Base-by-base conservation (phyloP, 1,140 invertebrate species). In the Pogonus chalceus region DNA sequence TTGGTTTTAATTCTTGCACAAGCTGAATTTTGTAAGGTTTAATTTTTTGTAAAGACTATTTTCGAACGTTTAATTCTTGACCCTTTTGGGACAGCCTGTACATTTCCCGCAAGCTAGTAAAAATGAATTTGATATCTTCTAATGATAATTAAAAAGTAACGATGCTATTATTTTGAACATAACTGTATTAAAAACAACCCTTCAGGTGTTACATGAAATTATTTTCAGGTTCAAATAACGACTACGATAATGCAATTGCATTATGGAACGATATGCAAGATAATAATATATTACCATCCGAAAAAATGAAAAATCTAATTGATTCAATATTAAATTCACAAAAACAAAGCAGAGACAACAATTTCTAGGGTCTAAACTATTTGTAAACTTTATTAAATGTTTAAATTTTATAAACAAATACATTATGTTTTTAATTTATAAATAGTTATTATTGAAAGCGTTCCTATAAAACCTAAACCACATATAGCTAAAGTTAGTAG, bases 251-350 rank as follows among this genome's bases (percentile, higher is more conserved):
- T 14, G 74, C 72, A 1, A 18, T 74, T 2, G 55, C 64, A 0
- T 61, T 78, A 2, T 75, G 67, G 63, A 62, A 65, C 10, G 60
- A 68, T 56, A 73, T 80, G 68, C 61, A 73, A 55, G 68, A 70
- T 26, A 60, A 62, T 12, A 67, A 75, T 53, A 57, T 74, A 20
- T 56, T 57, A 2, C 67, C 70, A 0, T 69, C 66, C 1, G 57
- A 68, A 54, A 64, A 65, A 43, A 73, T 77, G 39, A 51, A 71
- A 4, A 58, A 58, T 23, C 69, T 65, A 12, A 52, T 74, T 1
- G 60, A 57, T 35, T 63, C 63, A 0, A 58, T 73, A 2, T 64
- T 72, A 20, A 71, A 69, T 43, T 10, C 3, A 12, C 37, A 43
- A 18, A 43, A 43, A 12, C 37, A 43, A 10, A 7, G 3, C 3